These are phyloP conservation scores for Ahaetulla prasina DNA, from an alignment of 2,113 vertebrate species.

Conservation along the genomic window DNA sequence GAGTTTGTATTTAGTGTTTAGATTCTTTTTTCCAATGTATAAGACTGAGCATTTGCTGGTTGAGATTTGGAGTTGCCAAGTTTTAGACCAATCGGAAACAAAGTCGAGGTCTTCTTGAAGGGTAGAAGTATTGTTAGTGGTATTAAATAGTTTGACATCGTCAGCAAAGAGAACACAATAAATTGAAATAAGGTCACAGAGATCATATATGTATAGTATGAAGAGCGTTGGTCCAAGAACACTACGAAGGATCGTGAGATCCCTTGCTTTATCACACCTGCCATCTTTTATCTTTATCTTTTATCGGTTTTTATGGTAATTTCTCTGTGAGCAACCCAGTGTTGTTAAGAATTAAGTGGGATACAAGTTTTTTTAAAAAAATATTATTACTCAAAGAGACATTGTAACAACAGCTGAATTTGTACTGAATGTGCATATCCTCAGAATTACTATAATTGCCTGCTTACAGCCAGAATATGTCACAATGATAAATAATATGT, in stretches of 20 bases:
- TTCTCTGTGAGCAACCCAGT: background rate
- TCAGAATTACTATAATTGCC: background rate
- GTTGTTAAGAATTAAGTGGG: background rate
- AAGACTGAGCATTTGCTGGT: too few relatives aligned
- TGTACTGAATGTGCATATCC: background rate
- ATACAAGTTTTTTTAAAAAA: background rate
- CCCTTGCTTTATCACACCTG: background rate
- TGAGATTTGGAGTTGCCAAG: too few relatives aligned
- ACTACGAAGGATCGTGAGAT: background rate
- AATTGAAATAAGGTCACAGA: too few relatives aligned
- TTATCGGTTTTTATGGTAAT: background rate
- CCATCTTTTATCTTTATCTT: background rate
- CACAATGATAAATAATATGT: background rate
- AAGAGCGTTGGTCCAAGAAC: too few relatives aligned
- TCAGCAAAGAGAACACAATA: too few relatives aligned
- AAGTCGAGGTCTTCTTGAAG: too few relatives aligned
- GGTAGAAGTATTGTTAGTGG: too few relatives aligned
- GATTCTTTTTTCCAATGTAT: too few relatives aligned
- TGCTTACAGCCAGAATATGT: background rate
- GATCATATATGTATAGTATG: too few relatives aligned
- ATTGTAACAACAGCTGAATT: background rate
- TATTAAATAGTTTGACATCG: too few relatives aligned
- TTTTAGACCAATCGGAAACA: too few relatives aligned
- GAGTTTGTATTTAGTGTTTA: too few relatives aligned
- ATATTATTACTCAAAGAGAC: background rate